Evolutionary conservation across 2,113 vertebrate genomes (phyloP).

Genomic region (Rhinolophus ferrumequinum): DNA sequence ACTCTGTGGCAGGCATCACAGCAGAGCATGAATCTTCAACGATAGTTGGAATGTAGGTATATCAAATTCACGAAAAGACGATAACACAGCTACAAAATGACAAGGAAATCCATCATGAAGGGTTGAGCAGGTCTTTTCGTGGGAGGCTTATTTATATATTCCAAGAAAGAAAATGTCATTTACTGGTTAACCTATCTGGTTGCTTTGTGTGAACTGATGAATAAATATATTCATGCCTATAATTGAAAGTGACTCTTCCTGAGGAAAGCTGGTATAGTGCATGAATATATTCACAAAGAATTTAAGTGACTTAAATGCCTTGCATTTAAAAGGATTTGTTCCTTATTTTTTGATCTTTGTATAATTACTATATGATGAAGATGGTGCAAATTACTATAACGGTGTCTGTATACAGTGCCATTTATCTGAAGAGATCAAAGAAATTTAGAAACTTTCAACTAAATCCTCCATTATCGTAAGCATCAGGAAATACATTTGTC

Average conservation of each 20-base stretch:
- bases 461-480: neutral
- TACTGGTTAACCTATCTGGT: slow-evolving; percentile 52
- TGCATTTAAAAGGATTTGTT: slow-evolving; percentile 19
- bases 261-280: neutral
- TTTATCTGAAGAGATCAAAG: slow-evolving; percentile 59
- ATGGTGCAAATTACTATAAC: slow-evolving; percentile 45
- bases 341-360: slow-evolving; percentile 51
- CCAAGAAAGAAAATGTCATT: slow-evolving; percentile 30
- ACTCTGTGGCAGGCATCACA: neutral
- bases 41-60: neutral
- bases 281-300: slow-evolving; percentile 23
- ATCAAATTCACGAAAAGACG: slow-evolving; percentile 18
- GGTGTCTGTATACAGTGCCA: neutral
- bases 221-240: slow-evolving; percentile 59
- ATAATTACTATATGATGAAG: slow-evolving; percentile 42
- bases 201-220: slow-evolving; percentile 55
- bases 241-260: slow-evolving; percentile 57
- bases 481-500: neutral
- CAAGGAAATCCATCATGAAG: slow-evolving; percentile 56
- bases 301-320: neutral
- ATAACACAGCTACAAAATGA: slow-evolving; percentile 12
- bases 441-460: slow-evolving; percentile 40
- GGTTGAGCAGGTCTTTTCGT: neutral
- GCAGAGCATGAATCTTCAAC: neutral
- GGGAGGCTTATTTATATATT: slow-evolving; percentile 43